phyloP scores from a whole-genome alignment of 2,797 vertebrate species.

The Gymnopithys bicolor region DNA sequence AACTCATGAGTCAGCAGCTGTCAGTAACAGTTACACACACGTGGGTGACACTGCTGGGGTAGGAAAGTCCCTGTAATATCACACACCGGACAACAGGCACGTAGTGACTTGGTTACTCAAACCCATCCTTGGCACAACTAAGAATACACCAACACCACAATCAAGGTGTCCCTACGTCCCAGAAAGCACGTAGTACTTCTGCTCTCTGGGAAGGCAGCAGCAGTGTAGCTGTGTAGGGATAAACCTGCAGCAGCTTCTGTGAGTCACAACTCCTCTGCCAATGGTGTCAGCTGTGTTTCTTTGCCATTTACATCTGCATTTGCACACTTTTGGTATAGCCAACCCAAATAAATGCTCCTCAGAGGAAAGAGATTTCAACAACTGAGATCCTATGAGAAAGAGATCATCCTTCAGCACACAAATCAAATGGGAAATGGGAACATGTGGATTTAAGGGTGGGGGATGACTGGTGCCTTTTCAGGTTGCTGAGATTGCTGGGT shows the following conservation, averaged over 20 bases:
- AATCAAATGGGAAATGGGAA: not conserved
- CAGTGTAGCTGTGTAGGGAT: not conserved
- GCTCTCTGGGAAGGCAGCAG: not conserved
- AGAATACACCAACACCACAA: not conserved
- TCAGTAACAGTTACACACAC: not conserved
- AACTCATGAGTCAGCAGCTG: constrained; percentile 42
- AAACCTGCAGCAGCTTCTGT: not conserved
- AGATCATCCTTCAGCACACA: not conserved
- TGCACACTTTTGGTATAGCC: not conserved
- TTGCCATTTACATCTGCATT: not conserved
- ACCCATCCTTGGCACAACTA: not conserved
- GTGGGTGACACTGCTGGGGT: not conserved
- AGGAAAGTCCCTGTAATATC: constrained; percentile 52
- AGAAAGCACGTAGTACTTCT: not conserved
- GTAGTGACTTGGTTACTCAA: constrained; percentile 3
- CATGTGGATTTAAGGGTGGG: not conserved
- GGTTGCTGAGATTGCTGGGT: not conserved
- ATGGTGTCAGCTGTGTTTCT: not conserved
- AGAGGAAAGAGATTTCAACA: not conserved
- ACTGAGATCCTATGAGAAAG: not conserved
- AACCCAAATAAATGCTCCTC: not conserved
- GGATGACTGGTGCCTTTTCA: not conserved
- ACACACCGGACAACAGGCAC: not conserved
- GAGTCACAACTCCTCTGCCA: accelerated
- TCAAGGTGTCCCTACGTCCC: not conserved